Evolutionary conservation across 2,797 vertebrate genomes (phyloP).

Genomic region (Enteromius argenteus): DNA sequence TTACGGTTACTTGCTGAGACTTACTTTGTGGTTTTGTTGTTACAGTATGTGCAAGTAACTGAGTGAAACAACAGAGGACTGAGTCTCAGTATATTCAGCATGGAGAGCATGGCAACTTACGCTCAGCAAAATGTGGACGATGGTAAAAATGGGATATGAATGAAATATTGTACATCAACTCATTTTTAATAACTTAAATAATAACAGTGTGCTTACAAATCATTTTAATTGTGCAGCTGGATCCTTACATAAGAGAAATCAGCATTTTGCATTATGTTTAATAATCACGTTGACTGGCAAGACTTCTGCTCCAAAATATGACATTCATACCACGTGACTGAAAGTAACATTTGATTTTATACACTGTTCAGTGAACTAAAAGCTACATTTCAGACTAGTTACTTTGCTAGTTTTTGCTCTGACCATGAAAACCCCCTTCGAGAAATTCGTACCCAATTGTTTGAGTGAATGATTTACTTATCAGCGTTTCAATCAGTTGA

Average conservation of each 20-base stretch:
- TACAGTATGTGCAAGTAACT: conserved; percentile 31
- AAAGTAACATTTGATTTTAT: not conserved
- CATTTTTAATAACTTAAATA: not conserved
- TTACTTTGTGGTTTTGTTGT: conserved; percentile 55
- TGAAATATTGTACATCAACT: not conserved
- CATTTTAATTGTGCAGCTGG: not conserved
- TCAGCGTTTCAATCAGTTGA: not conserved
- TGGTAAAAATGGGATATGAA: not conserved
- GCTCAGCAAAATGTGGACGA: not conserved
- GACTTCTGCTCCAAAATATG: not conserved
- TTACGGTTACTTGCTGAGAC: conserved; percentile 59
- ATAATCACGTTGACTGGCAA: not conserved
- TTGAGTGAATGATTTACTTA: not conserved
- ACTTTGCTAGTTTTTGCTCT: not conserved
- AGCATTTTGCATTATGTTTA: not conserved
- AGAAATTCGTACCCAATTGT: not conserved
- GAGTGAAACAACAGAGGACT: conserved; percentile 17
- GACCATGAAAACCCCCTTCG: not conserved
- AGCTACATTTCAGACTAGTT: not conserved
- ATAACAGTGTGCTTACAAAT: not conserved
- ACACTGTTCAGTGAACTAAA: not conserved
- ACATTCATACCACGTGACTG: not conserved
- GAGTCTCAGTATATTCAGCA: conserved; percentile 27
- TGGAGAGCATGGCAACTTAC: conserved; percentile 20
- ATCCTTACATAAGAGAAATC: not conserved